Base-by-base conservation (phyloP, 2,888 invertebrate genomes). In the Cryptocheilus praepositus region DNA sequence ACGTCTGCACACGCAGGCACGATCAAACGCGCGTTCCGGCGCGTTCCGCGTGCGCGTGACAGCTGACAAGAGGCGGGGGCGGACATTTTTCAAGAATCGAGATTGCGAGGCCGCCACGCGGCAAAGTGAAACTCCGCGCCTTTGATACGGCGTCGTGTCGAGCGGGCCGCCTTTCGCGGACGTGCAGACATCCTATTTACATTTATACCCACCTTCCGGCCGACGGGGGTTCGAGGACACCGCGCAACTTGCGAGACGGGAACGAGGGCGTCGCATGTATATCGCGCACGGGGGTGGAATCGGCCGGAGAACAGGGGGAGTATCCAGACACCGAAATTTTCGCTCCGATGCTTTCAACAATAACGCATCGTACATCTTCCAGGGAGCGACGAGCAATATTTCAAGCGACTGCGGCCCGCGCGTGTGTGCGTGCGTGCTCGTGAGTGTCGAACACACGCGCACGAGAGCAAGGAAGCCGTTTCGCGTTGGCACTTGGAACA, bases 321-420 rank as follows among this genome's bases (percentile, higher is more conserved):
- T 76, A 80, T 78, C 81, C 85, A 86, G 86, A 86, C 84, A 85
- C 85, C 83, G 81, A 86, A 86, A 85, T 85, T 86, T 85, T 86
- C 85, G 84, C 84, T 84, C 83, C 82, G 85, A 84, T 86, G 85
- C 85, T 86, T 83, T 82, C 85, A 86, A 86, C 85, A 86, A 86
- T 86, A 86, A 86, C 83, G 85, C 85, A 83, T 85, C 86, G 84
- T 86, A 85, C 83, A 86, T 86, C 84, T 86, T 86, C 81, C 75
- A 82, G 83, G 84, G 81, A 82, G 80, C 83, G 84, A 85, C 85
- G 84, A 82, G 86, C 85, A 85, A 86, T 86, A 86, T 86, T 85
- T 86, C 86, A 86, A 84, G 80, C 82, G 72, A 82, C 83, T 83
- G 74, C 77, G 76, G 74, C 66, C 73, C 72, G 74, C 64, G 59